Evolutionary conservation across 2,797 vertebrate genomes (phyloP).

Genomic region (Amblyraja radiata): DNA sequence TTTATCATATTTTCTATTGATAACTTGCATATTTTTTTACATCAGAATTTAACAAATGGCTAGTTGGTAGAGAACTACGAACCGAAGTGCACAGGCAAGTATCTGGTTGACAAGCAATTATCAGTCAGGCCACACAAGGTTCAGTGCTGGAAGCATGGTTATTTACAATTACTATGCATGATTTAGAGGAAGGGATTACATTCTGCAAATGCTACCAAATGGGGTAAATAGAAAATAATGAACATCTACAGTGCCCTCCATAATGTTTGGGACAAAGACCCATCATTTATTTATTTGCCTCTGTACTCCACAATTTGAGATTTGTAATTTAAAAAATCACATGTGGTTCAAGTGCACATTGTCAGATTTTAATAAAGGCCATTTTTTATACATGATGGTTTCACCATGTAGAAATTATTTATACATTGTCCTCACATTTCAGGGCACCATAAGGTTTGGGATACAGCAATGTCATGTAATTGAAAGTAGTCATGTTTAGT

Average conservation of each 20-base stretch:
- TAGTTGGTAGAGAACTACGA: neutral
- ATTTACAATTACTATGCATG: neutral
- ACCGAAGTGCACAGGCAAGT: neutral
- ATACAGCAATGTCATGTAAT: no score
- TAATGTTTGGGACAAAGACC: no score
- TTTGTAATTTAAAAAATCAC: no score
- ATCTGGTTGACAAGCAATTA: neutral
- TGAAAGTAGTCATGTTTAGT: no score
- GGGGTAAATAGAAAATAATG: neutral
- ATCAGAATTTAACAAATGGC: neutral
- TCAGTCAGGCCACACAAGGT: neutral
- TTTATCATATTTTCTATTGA: neutral
- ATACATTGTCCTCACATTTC: no score
- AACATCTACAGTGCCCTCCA: neutral
- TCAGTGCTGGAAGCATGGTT: neutral
- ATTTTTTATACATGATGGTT: no score
- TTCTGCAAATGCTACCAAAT: neutral
- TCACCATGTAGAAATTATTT: no score
- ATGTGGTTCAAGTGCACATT: no score
- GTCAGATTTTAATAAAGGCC: no score
- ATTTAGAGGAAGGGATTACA: neutral
- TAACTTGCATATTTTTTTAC: neutral
- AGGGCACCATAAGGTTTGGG: no score
- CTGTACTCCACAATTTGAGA: no score
- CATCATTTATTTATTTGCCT: no score